Evolutionary conservation across 2,888 invertebrate species (phyloP), one percentile per base, ranked within the genome.

Genomic region (Drosophila merina): DNA sequence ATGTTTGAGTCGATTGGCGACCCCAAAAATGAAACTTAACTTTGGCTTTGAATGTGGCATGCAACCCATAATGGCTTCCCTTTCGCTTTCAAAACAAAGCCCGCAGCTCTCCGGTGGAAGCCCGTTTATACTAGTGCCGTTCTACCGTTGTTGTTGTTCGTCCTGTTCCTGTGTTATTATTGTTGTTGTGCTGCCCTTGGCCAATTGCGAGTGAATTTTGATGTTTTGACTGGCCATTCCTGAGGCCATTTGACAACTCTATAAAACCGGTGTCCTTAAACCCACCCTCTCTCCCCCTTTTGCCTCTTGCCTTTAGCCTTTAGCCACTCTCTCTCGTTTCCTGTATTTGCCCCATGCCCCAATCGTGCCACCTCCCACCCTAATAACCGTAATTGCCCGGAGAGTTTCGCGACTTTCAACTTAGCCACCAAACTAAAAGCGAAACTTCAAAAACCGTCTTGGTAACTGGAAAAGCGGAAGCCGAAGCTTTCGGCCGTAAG

Each of bases 71-170:
- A 85, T 85, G 82, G 85, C 10, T 44, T 44, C 44, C 81, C 66
- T 84, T 86, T 83, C 78, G 72, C 81, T 84, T 84, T 84, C 86
- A 86, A 86, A 83, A 79, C 83, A 83, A 76, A 62, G 31, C 58
- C 75, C 75, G 75, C 71, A 74, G 75, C 75, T 50, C 38, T 26
- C 40, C 40, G 33, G 12, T 28, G 31, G 58, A 59, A 52, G 38
- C 38, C 38, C 38, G 38, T 26, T 12, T 33, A 33, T 33, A 10
- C 9, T 33, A 33, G 33, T 33, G 10, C 10, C 2, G n/a, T n/a
- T 4, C 33, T 30, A 40, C 20, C 47, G 9, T 10, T 25, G 25
- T 44, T 44, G 44, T 44, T 44, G 44, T 44, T 44, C 25, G 9
- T 44, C 28, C n/a, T 38, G 31, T 51, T 49, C 42, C 30, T 50